Base-by-base conservation (phyloP, 2,888 invertebrate genomes). In the Caenorhabditis sp. region DNA sequence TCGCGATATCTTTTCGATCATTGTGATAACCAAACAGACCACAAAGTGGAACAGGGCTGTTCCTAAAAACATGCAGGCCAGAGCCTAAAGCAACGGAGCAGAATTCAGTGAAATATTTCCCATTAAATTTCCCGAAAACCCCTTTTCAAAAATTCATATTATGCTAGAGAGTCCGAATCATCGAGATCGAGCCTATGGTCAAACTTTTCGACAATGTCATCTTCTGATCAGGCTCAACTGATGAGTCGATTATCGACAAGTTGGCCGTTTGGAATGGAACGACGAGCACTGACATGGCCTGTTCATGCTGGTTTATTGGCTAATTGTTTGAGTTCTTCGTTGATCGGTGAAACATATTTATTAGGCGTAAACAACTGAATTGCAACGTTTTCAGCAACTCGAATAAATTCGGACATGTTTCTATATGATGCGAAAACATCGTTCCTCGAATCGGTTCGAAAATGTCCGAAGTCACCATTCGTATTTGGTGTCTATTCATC, bases 401-500 rank as follows among this genome's bases (percentile, higher is more conserved):
- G 78, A 57, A 83, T 84, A 72, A 83, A 81, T 62, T 72, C 83
- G 2, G 84, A 84, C 26, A 79, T 84, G 78, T 72, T 83, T 50
- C 58, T 79, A 21, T 71, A 63, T 66, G 75, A 84, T 54, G 50
- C 77, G 27, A 81, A 78, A 23, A 62, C 67, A 23, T 37, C 69
- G 12, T 79, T 82, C 31, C 43, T 83, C 27, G 82, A 84, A 21
- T 66, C 82, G 12, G 66, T 84, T 10, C 68, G 73, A 53, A 66
- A 53, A 51, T 78, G 78, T 62, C 83, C 84, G 3, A 84, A 83
- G 59, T 66, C 81, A 21, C 83, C 84, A 14, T 80, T 81, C 27
- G 70, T 85, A 0, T 78, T 83, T 37, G 77, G 79, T 17, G 66
- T 79, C 50, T 85, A 84, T 69, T 74, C 81, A 0, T 73, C 81